These are phyloP conservation scores for Desmodus rotundus DNA, from an alignment of 2,113 vertebrate species.

Conservation along the genomic window DNA sequence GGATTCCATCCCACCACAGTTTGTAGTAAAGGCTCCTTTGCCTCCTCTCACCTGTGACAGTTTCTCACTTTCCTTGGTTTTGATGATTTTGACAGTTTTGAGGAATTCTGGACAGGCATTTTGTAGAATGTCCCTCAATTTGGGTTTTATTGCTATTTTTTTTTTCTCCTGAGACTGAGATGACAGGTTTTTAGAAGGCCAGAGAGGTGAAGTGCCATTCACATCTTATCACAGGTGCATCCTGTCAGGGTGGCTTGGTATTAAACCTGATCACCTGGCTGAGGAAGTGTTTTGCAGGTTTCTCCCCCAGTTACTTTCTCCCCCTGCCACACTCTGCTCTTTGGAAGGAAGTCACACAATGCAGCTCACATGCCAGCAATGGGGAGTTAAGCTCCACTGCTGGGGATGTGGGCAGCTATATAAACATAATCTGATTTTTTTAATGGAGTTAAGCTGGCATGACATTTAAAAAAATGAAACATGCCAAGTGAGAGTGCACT, in stretches of 20 bases:
- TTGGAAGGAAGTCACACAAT: not conserved
- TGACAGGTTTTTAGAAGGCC: not conserved
- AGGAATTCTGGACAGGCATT: not conserved
- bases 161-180: not conserved
- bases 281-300: no score
- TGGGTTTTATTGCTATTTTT: not conserved
- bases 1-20: not conserved
- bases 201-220: not conserved
- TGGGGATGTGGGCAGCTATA: accelerated
- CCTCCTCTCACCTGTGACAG: not conserved
- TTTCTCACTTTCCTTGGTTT: not conserved
- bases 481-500: not conserved
- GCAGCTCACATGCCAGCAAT: not conserved
- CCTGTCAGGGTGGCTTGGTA: accelerated
- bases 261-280: not conserved
- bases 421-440: not conserved
- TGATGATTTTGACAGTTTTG: not conserved
- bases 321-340: not conserved
- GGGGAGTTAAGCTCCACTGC: not conserved
- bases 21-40: accelerated
- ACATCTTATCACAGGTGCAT: not conserved
- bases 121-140: not conserved
- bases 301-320: not conserved
- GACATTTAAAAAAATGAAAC: not conserved
- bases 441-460: not conserved